Evolutionary conservation across 1,140 invertebrate genomes (phyloP).

Genomic region (Lanistes nyassanus): DNA sequence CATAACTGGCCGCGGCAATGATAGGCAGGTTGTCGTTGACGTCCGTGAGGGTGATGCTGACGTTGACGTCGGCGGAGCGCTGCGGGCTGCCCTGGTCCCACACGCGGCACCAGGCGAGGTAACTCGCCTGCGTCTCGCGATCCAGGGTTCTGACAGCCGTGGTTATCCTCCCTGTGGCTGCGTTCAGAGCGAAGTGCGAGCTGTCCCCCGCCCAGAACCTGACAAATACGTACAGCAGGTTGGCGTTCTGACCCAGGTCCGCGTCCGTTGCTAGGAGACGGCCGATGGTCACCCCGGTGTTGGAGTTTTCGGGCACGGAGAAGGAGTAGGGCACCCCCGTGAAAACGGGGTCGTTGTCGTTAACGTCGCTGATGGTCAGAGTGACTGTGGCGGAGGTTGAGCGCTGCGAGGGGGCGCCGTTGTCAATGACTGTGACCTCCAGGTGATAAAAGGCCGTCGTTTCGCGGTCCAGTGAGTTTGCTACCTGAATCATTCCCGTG

Average conservation of each 20-base stretch:
- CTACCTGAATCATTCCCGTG: conserved; percentile 18
- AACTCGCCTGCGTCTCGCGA: conserved; percentile 39
- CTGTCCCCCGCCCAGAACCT: conserved; percentile 31
- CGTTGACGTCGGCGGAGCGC: conserved; percentile 34
- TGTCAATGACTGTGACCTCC: conserved; percentile 39
- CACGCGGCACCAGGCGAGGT: conserved; percentile 38
- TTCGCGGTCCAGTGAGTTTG: conserved; percentile 46
- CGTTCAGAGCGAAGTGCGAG: conserved; percentile 35
- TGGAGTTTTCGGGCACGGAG: conserved; percentile 44
- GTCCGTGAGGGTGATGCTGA: conserved; percentile 52
- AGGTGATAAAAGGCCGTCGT: conserved; percentile 33
- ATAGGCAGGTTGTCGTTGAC: conserved; percentile 63
- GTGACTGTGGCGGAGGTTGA: conserved; percentile 24
- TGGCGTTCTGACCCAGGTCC: conserved; percentile 42
- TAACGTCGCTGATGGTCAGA: conserved; percentile 44
- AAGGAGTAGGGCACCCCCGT: conserved; percentile 29
- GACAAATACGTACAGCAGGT: conserved; percentile 34
- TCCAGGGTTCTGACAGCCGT: conserved; percentile 36
- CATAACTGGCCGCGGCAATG: conserved; percentile 66
- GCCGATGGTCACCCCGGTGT: conserved; percentile 25
- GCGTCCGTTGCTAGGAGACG: conserved; percentile 42
- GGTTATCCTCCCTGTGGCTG: conserved; percentile 36
- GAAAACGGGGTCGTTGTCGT: conserved; percentile 47
- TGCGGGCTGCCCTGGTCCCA: conserved; percentile 39
- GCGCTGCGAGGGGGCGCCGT: conserved; percentile 30